phyloP scores from a whole-genome alignment of 1,140 invertebrate genomes.

The Phocides pigmalion region DNA sequence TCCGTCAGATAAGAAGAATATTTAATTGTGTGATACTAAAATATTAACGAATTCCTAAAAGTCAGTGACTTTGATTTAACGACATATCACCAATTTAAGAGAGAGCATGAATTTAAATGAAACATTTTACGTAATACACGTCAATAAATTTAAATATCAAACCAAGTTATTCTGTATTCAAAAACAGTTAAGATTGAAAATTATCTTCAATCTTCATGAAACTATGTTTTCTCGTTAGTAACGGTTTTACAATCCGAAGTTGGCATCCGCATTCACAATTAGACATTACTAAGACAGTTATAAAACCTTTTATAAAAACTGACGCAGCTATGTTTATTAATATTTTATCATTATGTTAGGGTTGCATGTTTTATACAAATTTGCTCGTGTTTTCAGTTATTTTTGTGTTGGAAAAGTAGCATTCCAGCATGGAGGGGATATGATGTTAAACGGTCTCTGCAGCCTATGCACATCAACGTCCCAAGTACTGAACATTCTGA shows the following conservation, averaged over 20 bases:
- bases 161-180: background rate
- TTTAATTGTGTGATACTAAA: constrained; percentile 12
- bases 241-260: background rate
- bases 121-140: constrained; percentile 20
- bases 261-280: background rate
- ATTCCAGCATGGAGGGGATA: too few species aligned
- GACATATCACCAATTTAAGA: constrained; percentile 22
- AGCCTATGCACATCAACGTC: too few species aligned
- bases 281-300: background rate
- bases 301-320: background rate
- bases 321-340: background rate
- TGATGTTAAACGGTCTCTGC: too few species aligned
- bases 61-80: constrained; percentile 2
- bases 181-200: constrained; percentile 11
- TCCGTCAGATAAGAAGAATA: constrained; percentile 5
- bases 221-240: background rate
- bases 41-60: constrained; percentile 17
- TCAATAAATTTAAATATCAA: constrained; percentile 14
- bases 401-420: too few species aligned
- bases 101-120: constrained; percentile 21
- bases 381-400: too few species aligned
- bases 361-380: too few species aligned
- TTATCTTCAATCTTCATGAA: background rate
- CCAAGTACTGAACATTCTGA: too few species aligned
- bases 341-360: too few species aligned